A percentile compares a stretch with the other conserved stretches of the same genome.
Conservation (phyloP, 2,797 vertebrate species). For the Mycteria americana region DNA sequence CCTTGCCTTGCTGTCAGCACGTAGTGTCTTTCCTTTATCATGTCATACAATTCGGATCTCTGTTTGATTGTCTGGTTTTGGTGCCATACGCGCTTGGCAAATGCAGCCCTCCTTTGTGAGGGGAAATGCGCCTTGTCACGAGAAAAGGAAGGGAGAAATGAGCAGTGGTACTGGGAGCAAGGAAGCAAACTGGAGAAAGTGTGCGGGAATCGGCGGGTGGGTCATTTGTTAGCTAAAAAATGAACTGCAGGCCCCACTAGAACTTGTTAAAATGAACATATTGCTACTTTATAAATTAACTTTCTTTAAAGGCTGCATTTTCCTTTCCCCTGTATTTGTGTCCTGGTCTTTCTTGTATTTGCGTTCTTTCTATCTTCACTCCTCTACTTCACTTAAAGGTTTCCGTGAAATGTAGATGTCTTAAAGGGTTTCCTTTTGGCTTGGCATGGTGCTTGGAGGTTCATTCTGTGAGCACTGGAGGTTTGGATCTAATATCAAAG, state of each 20-base stretch:
- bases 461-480: conserved; percentile 55
- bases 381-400: not conserved
- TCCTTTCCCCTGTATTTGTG: not conserved
- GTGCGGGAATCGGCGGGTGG: not conserved
- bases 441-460: conserved; percentile 57
- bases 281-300: not conserved
- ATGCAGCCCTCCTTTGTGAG: not conserved
- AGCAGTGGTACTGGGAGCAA: not conserved
- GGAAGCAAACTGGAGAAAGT: not conserved
- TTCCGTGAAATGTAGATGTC: conserved; percentile 50
- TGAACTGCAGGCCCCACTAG: not conserved
- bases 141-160: not conserved
- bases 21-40: not conserved
- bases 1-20: not conserved
- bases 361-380: not conserved
- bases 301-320: not conserved
- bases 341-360: not conserved
- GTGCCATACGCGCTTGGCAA: not conserved
- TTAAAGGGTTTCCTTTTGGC: conserved; percentile 68
- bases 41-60: not conserved
- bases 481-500: conserved; percentile 80
- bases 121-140: not conserved
- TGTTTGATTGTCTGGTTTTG: not conserved
- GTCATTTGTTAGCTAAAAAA: not conserved
- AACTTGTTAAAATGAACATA: not conserved